Conservation (phyloP, 2,888 invertebrate genomes). For the Limenitis camilla region DNA sequence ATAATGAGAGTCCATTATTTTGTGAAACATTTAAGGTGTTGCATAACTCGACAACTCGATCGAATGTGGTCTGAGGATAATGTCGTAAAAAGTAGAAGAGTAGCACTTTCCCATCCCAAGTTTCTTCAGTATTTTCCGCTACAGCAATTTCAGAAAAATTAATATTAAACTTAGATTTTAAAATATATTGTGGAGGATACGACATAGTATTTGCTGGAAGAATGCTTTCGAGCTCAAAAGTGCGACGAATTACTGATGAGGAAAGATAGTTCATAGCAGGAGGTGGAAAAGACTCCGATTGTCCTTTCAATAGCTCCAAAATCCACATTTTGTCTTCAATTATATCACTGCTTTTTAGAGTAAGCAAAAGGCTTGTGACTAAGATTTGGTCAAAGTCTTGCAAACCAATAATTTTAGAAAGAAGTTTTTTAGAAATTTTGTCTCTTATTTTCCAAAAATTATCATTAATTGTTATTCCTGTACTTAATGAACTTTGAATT, state of each 20-base stretch:
- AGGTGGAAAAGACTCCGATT: slow-evolving; percentile 48
- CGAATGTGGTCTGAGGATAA: slow-evolving; percentile 46
- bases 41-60: slow-evolving; percentile 51
- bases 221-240: slow-evolving; percentile 43
- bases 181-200: slow-evolving; percentile 55
- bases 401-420: slow-evolving; percentile 46
- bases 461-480: slow-evolving; percentile 18
- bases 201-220: slow-evolving; percentile 42
- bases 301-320: slow-evolving; percentile 48
- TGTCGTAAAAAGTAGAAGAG: slow-evolving; percentile 60
- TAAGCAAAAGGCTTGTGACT: slow-evolving; percentile 46
- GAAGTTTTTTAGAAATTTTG: slow-evolving; percentile 40
- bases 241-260: slow-evolving; percentile 41
- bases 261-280: slow-evolving; percentile 44
- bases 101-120: slow-evolving; percentile 64
- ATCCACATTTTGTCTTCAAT: slow-evolving; percentile 38
- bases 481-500: slow-evolving; percentile 27
- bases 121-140: slow-evolving; percentile 62
- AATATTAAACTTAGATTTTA: slow-evolving; percentile 62
- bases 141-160: slow-evolving; percentile 57
- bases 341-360: slow-evolving; percentile 38
- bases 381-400: slow-evolving; percentile 59
- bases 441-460: slow-evolving; percentile 33
- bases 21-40: slow-evolving; percentile 50
- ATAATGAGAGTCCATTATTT: slow-evolving; percentile 59